Evolutionary conservation across 2,888 invertebrate species (phyloP).

Genomic region (Hoplodrina ambigua): DNA sequence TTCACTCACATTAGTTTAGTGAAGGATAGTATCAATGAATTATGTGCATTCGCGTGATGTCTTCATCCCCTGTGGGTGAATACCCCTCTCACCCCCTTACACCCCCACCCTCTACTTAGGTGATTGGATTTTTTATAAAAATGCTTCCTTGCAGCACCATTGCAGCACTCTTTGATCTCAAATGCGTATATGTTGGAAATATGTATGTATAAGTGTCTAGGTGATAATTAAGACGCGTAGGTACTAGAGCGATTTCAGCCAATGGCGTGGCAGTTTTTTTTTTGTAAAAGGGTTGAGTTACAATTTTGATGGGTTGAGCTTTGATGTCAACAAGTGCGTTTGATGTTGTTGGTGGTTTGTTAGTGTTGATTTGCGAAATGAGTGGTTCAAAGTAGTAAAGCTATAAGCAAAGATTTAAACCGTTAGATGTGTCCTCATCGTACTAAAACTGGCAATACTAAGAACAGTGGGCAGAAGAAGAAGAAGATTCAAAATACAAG

Average conservation of each 20-base stretch:
- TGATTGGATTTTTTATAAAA: conserved; percentile 85
- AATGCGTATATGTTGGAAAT: conserved; percentile 15
- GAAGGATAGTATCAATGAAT: conserved; percentile 88
- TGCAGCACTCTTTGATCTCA: conserved; percentile 73
- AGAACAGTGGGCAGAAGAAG: too few species aligned
- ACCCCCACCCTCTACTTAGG: conserved; percentile 77
- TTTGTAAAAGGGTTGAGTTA: conserved; percentile 33
- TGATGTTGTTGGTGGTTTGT: conserved; percentile 18
- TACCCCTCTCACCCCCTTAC: conserved; percentile 51
- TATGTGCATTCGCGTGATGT: conserved; percentile 88
- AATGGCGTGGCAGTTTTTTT: conserved; percentile 46
- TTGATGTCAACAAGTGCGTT: conserved; percentile 40
- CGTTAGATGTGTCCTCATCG: too few species aligned
- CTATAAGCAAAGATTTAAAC: too few species aligned
- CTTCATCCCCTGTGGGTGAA: conserved; percentile 76
- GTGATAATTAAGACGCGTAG: conserved; percentile 45
- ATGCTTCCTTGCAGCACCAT: conserved; percentile 55
- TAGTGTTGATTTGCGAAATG: not conserved
- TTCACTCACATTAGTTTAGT: conserved; percentile 89
- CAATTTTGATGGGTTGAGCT: conserved; percentile 20
- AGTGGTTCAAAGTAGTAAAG: not conserved
- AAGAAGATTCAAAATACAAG: too few species aligned
- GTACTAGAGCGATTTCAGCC: conserved; percentile 25
- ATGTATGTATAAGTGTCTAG: conserved; percentile 19
- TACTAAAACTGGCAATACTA: too few species aligned